phyloP scores from a whole-genome alignment of 2,888 invertebrate species.

The Xanthia togata region DNA sequence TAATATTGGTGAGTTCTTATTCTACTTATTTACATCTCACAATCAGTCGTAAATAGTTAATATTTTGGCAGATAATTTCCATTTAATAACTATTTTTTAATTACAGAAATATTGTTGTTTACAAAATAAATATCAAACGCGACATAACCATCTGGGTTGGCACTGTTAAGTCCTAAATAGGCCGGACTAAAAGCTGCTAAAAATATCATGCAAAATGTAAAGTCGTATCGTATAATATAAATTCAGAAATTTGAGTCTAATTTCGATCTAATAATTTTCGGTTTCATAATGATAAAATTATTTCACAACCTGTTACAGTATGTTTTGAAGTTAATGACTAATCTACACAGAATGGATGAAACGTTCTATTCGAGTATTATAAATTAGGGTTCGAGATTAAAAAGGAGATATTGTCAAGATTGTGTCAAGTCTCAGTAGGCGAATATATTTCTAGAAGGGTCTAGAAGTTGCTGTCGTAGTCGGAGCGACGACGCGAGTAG shows the following conservation, averaged over 20 bases:
- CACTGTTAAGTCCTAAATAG: conserved; percentile 85
- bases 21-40: conserved; percentile 89
- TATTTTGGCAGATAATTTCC: conserved; percentile 87
- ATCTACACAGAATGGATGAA: conserved; percentile 75
- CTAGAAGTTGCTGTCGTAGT: conserved; percentile 95
- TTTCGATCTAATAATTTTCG: conserved; percentile 64
- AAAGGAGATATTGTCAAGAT: conserved; percentile 87
- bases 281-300: conserved; percentile 77
- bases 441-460: conserved; percentile 70
- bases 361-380: conserved; percentile 72
- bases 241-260: conserved; percentile 77
- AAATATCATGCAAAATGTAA: conserved; percentile 80
- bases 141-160: conserved; percentile 80
- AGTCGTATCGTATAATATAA: conserved; percentile 77
- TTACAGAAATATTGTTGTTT: conserved; percentile 71
- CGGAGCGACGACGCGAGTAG: conserved; percentile 92
- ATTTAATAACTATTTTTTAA: conserved; percentile 75
- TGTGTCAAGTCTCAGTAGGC: conserved; percentile 74
- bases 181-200: conserved; percentile 87
- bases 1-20: conserved; percentile 86
- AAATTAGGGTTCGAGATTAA: conserved; percentile 79
- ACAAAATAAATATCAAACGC: conserved; percentile 75
- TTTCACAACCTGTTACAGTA: conserved; percentile 87
- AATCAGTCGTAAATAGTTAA: conserved; percentile 88
- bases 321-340: conserved; percentile 74